Evolutionary conservation across 2,113 vertebrate genomes (phyloP).

Genomic region (Maccullochella peelii): DNA sequence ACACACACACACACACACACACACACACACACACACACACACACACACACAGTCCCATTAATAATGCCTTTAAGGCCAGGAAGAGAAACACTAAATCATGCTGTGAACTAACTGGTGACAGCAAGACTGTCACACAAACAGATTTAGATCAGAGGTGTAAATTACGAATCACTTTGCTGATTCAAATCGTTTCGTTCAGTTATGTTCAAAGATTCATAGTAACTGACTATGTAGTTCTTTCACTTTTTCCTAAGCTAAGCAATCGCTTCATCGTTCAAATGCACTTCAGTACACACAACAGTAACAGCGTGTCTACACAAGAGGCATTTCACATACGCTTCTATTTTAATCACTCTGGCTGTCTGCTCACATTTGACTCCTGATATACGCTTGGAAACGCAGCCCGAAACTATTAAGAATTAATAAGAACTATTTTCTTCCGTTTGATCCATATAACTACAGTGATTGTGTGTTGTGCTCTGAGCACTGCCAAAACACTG

Average conservation of each 20-base stretch:
- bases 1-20: constrained; percentile 32
- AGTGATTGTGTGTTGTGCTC: neutral
- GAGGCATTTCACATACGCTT: neutral
- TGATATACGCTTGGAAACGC: neutral
- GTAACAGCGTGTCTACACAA: neutral
- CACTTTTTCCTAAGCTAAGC: neutral
- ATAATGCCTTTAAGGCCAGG: constrained; percentile 41
- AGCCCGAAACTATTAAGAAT: too few relatives aligned
- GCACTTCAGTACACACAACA: too few relatives aligned
- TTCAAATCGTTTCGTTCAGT: neutral
- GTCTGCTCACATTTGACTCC: neutral
- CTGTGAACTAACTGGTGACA: neutral
- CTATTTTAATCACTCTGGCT: neutral
- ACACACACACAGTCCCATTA: constrained; percentile 16
- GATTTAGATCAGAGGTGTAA: neutral
- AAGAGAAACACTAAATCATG: constrained; percentile 10
- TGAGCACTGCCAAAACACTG: neutral
- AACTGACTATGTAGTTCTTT: neutral
- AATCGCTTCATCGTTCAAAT: neutral
- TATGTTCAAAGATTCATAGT: neutral
- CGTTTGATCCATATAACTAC: too few relatives aligned
- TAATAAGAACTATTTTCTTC: too few relatives aligned
- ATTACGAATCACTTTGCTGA: neutral
- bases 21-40: constrained; percentile 22
- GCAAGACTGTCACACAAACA: neutral